Conservation (phyloP, 2,888 invertebrate genomes). For the Palloptera scutellata region DNA sequence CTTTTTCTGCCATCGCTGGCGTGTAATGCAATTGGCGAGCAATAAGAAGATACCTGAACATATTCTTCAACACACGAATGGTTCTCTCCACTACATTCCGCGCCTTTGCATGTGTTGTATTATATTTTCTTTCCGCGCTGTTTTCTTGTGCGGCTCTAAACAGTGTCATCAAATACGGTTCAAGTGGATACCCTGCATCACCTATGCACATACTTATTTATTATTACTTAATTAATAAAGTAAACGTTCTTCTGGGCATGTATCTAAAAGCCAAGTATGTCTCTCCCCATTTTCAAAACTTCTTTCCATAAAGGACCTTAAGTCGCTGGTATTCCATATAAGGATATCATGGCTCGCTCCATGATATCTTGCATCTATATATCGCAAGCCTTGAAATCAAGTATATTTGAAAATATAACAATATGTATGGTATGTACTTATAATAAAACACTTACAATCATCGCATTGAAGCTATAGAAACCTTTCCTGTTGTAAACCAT, state of each 20-base stretch:
- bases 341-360: conserved; percentile 9
- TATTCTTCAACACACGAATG: conserved; percentile 19
- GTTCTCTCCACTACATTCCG: conserved; percentile 28
- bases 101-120: conserved; percentile 26
- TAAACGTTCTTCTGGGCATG: background rate
- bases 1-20: conserved; percentile 5
- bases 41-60: no score
- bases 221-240: background rate
- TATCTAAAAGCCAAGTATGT: conserved; percentile 13
- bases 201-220: conserved; percentile 13
- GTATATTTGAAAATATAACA: no score
- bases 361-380: conserved; percentile 12
- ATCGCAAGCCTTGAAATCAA: conserved; percentile 1
- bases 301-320: conserved; percentile 2
- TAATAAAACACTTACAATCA: conserved; percentile 9
- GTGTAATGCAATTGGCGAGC: conserved; percentile 19
- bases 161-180: conserved; percentile 32
- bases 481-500: conserved; percentile 15
- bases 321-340: conserved; percentile 11
- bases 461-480: conserved; percentile 8
- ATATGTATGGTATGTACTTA: no score
- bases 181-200: conserved; percentile 31
- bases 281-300: background rate
- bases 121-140: conserved; percentile 28
- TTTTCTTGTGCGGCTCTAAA: conserved; percentile 17